These are phyloP conservation scores for Hyaena hyaena DNA, from an alignment of 2,113 vertebrate species.

Conservation along the genomic window DNA sequence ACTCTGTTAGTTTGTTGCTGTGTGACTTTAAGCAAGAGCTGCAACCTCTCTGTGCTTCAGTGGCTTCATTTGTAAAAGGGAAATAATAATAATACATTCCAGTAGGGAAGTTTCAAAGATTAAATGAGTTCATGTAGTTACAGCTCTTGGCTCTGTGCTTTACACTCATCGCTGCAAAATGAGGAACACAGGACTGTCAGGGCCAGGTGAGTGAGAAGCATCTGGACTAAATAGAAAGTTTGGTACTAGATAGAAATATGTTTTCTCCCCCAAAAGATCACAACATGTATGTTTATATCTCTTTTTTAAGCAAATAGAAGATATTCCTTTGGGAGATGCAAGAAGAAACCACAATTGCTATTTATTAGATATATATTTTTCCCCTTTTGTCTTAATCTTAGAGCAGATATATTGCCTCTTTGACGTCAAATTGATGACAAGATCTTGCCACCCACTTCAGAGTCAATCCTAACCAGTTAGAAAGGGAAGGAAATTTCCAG, in stretches of 20 bases:
- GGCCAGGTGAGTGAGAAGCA: not conserved
- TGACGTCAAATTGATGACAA: not conserved
- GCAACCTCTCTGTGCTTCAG: not conserved
- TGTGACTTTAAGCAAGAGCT: not conserved
- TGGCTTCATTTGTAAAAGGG: not conserved
- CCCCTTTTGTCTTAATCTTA: not conserved
- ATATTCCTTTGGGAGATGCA: not conserved
- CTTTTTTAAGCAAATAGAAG: not conserved
- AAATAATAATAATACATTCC: not conserved
- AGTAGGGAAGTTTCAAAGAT: not conserved
- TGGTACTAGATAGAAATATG: not conserved
- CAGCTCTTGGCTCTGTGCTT: not conserved
- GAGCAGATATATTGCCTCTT: not conserved
- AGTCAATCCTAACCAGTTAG: not conserved
- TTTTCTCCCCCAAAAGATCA: not conserved
- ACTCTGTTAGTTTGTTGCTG: not conserved
- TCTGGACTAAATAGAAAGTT: too few species aligned
- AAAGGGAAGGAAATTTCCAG: not conserved
- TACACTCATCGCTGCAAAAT: not conserved
- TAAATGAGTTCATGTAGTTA: not conserved
- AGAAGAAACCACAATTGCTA: not conserved
- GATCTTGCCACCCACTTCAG: not conserved
- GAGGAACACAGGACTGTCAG: not conserved
- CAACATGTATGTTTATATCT: not conserved
- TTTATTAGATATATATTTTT: not conserved